Evolutionary conservation across 2,888 invertebrate species (phyloP).

Genomic region (Monochamus alternatus): DNA sequence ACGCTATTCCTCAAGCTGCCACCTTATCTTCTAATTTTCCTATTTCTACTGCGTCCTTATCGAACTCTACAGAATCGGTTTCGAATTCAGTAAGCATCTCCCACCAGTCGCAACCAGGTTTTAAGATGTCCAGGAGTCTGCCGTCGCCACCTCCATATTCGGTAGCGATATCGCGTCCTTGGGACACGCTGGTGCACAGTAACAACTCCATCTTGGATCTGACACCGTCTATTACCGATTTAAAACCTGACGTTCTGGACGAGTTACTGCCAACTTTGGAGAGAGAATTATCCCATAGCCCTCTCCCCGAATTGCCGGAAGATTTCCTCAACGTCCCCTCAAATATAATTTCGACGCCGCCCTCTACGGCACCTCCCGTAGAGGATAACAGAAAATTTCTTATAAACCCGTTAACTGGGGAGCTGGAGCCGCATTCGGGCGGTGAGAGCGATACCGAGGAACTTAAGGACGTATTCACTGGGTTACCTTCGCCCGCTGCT

Average conservation of each 20-base stretch:
- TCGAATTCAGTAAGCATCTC: background rate
- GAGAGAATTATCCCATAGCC: constrained; percentile 74
- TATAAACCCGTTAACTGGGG: constrained; percentile 91
- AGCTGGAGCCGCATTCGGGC: constrained; percentile 85
- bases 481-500: constrained; percentile 63
- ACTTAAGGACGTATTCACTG: constrained; percentile 67
- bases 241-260: constrained; percentile 75
- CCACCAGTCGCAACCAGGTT: constrained; percentile 33
- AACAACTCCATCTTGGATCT: constrained; percentile 64
- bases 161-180: constrained; percentile 59
- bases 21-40: constrained; percentile 21
- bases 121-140: constrained; percentile 49
- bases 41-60: background rate
- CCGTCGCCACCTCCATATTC: constrained; percentile 63
- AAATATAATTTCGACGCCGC: constrained; percentile 43
- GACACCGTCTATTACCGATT: constrained; percentile 68
- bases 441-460: constrained; percentile 75
- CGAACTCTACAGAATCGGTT: constrained; percentile 14
- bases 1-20: background rate
- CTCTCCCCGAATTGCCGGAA: constrained; percentile 72
- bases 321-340: constrained; percentile 63
- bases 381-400: constrained; percentile 84
- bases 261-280: constrained; percentile 78
- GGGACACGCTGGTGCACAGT: constrained; percentile 58
- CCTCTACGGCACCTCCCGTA: constrained; percentile 61